Evolutionary conservation across 2,888 invertebrate genomes (phyloP).

Genomic region (Pyralis farinalis): DNA sequence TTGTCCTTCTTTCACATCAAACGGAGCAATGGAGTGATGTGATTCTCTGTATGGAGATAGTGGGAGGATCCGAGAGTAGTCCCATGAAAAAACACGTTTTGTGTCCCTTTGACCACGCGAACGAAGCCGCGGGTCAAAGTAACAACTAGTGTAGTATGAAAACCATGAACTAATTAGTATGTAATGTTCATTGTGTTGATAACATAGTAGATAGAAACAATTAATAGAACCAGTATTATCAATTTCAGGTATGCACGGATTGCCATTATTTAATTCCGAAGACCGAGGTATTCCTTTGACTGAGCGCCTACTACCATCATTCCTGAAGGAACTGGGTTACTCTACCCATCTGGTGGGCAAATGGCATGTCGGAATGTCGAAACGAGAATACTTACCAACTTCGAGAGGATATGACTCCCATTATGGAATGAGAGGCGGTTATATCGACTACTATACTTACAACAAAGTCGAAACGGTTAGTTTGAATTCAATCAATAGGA

Average conservation of each 20-base stretch:
- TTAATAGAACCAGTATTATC: no score
- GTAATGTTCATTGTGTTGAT: no score
- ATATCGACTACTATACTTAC: constrained; percentile 86
- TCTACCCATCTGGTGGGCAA: constrained; percentile 92
- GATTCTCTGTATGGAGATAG: no score
- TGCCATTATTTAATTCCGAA: constrained; percentile 61
- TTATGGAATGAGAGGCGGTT: constrained; percentile 89
- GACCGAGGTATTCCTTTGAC: constrained; percentile 70
- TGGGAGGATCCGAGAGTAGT: no score
- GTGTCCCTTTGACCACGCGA: no score
- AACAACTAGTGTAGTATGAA: no score
- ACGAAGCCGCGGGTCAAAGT: no score
- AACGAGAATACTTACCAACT: constrained; percentile 85
- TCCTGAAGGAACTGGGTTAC: constrained; percentile 86
- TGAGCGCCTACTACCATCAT: constrained; percentile 82
- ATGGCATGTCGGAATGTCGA: constrained; percentile 93
- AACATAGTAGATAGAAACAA: no score
- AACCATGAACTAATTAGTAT: no score
- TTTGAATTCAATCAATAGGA: constrained; percentile 6
- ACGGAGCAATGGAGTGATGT: no score
- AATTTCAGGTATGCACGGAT: constrained; percentile 67
- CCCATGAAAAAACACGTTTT: no score
- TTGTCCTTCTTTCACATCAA: no score
- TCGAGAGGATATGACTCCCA: constrained; percentile 90
- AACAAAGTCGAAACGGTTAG: constrained; percentile 65